These are phyloP conservation scores for Neomicropteryx cornuta DNA, from an alignment of 1,140 invertebrate genomes.

Conservation along the genomic window DNA sequence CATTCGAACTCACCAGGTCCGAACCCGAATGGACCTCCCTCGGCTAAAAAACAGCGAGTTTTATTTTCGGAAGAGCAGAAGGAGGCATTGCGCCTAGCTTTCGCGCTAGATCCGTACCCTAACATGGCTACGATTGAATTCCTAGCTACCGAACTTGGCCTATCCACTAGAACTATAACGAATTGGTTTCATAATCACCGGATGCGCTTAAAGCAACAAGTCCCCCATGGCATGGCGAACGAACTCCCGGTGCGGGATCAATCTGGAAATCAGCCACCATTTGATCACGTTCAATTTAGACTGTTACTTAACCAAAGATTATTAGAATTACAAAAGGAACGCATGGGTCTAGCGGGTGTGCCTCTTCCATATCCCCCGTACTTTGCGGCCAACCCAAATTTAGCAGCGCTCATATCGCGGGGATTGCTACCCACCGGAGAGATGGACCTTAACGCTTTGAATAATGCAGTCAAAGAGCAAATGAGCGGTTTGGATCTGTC, in stretches of 20 bases:
- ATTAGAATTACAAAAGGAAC: constrained; percentile 73
- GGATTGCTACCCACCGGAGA: constrained; percentile 43
- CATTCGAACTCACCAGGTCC: constrained; percentile 73
- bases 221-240: constrained; percentile 58
- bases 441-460: constrained; percentile 36
- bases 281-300: constrained; percentile 85
- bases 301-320: constrained; percentile 78
- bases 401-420: constrained; percentile 58
- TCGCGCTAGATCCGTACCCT: constrained; percentile 91
- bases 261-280: constrained; percentile 46
- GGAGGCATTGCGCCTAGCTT: constrained; percentile 87
- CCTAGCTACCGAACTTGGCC: constrained; percentile 76
- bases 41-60: constrained; percentile 84
- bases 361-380: constrained; percentile 64
- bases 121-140: constrained; percentile 93
- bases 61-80: constrained; percentile 98
- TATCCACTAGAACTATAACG: constrained; percentile 93
- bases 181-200: constrained; percentile 99
- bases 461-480: constrained; percentile 61
- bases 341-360: constrained; percentile 59
- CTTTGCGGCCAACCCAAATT: constrained; percentile 57
- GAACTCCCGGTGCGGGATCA: constrained; percentile 60
- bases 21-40: constrained; percentile 46
- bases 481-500: constrained; percentile 70
- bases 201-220: constrained; percentile 91